Base-by-base conservation (phyloP, 2,113 vertebrate genomes). In the Kryptolebias marmoratus region DNA sequence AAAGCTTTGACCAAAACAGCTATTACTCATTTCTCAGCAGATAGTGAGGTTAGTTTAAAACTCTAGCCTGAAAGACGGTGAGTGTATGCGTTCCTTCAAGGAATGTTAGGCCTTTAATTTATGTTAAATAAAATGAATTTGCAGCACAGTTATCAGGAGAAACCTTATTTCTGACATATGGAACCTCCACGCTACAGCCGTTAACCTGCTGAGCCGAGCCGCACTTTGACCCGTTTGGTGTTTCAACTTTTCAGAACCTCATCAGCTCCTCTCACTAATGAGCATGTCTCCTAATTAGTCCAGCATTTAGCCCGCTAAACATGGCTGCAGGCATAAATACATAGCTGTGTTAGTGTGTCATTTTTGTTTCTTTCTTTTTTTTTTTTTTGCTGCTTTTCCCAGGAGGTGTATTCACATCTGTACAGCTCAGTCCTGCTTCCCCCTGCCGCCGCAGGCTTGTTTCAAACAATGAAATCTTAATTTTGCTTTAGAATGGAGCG, bases 401-500 rank as follows among this genome's bases (percentile, higher is more conserved):
- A 10, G 1, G 61, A 66, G 9, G 22, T 27, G 32, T 47, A 52
- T 27, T 44, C n/a, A 28, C 11, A 0, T 59, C 13, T 54, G 8
- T 2, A 16, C 39, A 30, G 49, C 60, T 67, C 50, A n/a, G 15
- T 10, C 15, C 1, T 15, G 22, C 39, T 52, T 3, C 3, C 28
- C 32, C 32, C 22, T 0, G 22, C 22, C 31, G 22, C 49, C n/a
- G 2, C 7, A 13, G 44, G 18, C 30, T 50, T 16, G 30, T 68
- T 75, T 71, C 50, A 9, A 44, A 27, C 52, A 18, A 42, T 31
- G 48, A 82, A 49, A 80, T 81, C 80, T 83, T 69, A 16, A 79
- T 79, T 56, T 49, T 30, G 67, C 68, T 70, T 56, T 49, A 42
- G 4, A 31, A 13, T n/a, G n/a, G 50, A 64, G 47, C 15, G 2